Conservation (phyloP, 2,797 vertebrate genomes). For the Schizopygopsis pylzovi region DNA sequence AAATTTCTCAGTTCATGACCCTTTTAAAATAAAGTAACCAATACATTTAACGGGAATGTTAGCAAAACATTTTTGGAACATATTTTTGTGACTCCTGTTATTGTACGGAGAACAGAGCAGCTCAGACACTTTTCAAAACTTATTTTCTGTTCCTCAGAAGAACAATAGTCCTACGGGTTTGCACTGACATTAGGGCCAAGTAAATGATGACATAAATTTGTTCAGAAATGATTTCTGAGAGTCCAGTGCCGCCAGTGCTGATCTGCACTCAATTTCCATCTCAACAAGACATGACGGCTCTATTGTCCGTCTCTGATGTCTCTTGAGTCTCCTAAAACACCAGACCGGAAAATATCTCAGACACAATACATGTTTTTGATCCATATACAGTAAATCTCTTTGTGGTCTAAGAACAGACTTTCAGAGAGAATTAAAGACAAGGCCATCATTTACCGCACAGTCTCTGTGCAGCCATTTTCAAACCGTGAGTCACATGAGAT, state of each 20-base stretch:
- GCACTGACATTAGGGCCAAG: neutral
- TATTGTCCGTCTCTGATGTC: conserved; percentile 15
- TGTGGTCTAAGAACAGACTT: conserved; percentile 17
- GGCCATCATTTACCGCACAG: conserved; percentile 14
- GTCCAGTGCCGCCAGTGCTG: neutral
- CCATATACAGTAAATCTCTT: conserved; percentile 43
- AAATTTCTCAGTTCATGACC: too few relatives aligned
- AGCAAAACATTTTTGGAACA: neutral
- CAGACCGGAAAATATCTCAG: conserved; percentile 27
- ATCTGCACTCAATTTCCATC: neutral
- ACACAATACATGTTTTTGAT: conserved; percentile 28
- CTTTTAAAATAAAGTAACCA: too few relatives aligned
- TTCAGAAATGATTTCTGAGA: neutral
- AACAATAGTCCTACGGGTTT: neutral
- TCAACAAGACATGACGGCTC: conserved; percentile 9
- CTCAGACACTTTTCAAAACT: neutral
- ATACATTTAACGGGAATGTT: neutral
- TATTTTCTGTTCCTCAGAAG: neutral
- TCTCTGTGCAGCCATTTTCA: conserved; percentile 26
- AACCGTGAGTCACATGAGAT: conserved; percentile 37
- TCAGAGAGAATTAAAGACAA: conserved; percentile 18
- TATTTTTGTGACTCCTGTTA: conserved; percentile 1
- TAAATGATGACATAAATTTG: neutral
- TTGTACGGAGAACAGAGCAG: neutral
- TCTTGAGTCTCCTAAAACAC: conserved; percentile 19